phyloP scores from a whole-genome alignment of 2,113 vertebrate genomes.

The Lycaon pictus region DNA sequence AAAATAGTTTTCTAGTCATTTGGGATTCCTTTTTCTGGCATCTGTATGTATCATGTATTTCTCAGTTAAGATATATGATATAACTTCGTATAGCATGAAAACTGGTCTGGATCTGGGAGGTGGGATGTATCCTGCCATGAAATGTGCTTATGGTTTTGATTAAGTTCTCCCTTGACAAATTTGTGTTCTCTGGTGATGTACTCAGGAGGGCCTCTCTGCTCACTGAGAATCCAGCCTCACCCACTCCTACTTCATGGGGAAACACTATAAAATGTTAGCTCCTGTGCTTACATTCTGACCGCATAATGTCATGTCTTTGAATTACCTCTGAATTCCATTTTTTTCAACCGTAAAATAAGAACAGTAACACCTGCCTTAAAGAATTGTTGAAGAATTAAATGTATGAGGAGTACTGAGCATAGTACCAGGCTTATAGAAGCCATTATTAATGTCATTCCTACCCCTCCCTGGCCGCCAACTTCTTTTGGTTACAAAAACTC shows the following conservation, averaged over 20 bases:
- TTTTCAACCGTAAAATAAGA: slow-evolving; percentile 30
- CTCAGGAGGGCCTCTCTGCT: not conserved
- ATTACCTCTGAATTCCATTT: not conserved
- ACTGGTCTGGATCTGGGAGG: not conserved
- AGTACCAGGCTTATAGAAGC: not conserved
- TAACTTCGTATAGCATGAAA: not conserved
- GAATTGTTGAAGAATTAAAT: not conserved
- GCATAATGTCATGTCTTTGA: not conserved
- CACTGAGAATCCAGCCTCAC: not conserved
- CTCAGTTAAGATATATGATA: not conserved
- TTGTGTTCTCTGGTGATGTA: not conserved
- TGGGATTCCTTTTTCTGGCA: slow-evolving; percentile 23
- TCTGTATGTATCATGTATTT: slow-evolving; percentile 47
- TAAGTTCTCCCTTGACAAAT: not conserved
- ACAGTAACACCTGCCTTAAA: not conserved
- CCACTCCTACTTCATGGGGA: not conserved
- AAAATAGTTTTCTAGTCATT: slow-evolving; percentile 50
- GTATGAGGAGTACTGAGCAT: not conserved
- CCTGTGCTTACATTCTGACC: slow-evolving; percentile 20
- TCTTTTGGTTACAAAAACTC: not conserved
- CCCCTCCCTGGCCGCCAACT: not conserved
- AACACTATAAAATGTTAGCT: not conserved
- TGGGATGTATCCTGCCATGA: not conserved
- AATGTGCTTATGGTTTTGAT: not conserved
- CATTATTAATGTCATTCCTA: not conserved